These are phyloP conservation scores for Cydia fagiglandana DNA, from an alignment of 1,140 invertebrate species.

Conservation along the genomic window DNA sequence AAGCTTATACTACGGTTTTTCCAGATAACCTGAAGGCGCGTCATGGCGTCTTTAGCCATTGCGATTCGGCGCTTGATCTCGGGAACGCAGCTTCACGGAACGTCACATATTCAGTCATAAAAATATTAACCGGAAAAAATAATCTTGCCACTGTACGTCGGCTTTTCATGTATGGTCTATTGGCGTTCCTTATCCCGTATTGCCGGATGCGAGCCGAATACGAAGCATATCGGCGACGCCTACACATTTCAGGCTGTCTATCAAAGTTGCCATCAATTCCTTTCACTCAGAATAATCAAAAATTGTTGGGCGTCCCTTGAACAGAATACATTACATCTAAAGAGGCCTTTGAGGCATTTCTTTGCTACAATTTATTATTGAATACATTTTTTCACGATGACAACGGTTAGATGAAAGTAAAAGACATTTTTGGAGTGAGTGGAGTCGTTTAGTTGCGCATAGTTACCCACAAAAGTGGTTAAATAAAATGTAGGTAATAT, in stretches of 20 bases:
- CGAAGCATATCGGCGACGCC: background rate
- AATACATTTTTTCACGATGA: background rate
- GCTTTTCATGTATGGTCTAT: background rate
- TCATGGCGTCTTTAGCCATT: too few relatives aligned
- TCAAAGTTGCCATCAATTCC: slow-evolving; percentile 26
- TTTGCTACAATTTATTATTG: slow-evolving; percentile 4
- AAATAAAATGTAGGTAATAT: too few relatives aligned
- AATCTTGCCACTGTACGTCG: slow-evolving; percentile 14
- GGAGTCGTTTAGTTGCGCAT: slow-evolving; percentile 1
- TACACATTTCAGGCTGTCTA: slow-evolving; percentile 3
- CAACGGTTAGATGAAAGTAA: background rate
- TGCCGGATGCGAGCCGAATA: background rate
- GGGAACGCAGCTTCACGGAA: too few relatives aligned
- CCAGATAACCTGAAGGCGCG: too few relatives aligned
- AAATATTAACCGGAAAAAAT: too few relatives aligned
- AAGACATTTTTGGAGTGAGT: slow-evolving; percentile 1
- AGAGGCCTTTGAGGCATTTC: background rate
- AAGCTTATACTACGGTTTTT: too few relatives aligned
- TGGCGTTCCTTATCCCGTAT: slow-evolving; percentile 15
- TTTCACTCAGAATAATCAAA: slow-evolving; percentile 29
- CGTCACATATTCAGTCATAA: too few relatives aligned
- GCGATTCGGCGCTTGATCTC: too few relatives aligned
- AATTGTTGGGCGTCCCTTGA: slow-evolving; percentile 18
- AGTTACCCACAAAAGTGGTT: background rate
- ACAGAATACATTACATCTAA: slow-evolving; percentile 7